These are phyloP conservation scores for Luffia ferchaultella DNA, from an alignment of 2,888 invertebrate genomes.

Conservation along the genomic window DNA sequence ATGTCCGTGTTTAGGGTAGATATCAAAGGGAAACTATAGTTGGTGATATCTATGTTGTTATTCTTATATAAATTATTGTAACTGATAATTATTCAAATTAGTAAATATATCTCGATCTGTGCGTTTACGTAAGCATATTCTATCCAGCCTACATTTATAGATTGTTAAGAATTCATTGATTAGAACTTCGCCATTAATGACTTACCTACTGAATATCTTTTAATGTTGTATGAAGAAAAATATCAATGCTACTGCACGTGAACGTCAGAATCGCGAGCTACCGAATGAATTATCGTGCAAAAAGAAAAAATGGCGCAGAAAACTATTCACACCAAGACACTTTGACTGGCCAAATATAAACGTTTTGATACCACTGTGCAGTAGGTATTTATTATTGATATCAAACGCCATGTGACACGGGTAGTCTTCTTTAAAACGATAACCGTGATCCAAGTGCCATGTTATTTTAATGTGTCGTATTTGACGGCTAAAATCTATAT, in stretches of 20 bases:
- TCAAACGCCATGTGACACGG: not conserved
- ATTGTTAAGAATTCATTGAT: not conserved
- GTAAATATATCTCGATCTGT: not conserved
- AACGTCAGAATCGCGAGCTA: no score
- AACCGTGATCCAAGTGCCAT: constrained; percentile 57
- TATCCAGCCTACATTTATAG: not conserved
- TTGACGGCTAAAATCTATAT: not conserved
- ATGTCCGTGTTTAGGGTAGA: constrained; percentile 51
- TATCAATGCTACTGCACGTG: no score
- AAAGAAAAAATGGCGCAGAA: no score
- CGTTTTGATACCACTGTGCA: no score
- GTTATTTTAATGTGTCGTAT: not conserved
- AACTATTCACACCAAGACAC: no score
- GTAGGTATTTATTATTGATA: no score
- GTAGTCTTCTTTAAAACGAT: constrained; percentile 18
- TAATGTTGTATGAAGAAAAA: no score
- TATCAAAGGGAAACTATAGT: constrained; percentile 39
- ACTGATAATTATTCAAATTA: not conserved
- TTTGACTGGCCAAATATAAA: no score
- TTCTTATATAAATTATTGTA: not conserved
- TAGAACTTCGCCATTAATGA: no score
- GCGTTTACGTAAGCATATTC: not conserved
- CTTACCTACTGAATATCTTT: no score
- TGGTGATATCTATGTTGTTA: constrained; percentile 45
- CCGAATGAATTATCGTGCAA: no score